phyloP scores from a whole-genome alignment of 2,797 vertebrate genomes.

The Coregonus sp. region DNA sequence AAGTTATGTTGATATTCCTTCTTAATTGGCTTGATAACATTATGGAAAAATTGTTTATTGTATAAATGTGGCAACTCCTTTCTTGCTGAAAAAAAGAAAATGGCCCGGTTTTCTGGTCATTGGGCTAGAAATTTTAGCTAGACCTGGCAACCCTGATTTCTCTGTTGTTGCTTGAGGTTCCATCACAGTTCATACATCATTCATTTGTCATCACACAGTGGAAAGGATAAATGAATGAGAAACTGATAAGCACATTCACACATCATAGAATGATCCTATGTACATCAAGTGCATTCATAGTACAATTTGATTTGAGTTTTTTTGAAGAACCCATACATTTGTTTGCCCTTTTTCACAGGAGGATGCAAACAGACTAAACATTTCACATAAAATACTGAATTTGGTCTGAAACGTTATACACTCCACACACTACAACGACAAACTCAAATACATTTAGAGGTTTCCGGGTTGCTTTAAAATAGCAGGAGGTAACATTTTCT shows the following conservation, averaged over 20 bases:
- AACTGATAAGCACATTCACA: conserved; percentile 75
- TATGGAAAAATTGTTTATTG: no score
- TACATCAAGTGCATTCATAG: conserved; percentile 70
- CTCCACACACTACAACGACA: conserved; percentile 69
- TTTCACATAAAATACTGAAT: conserved; percentile 75
- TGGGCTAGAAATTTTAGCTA: no score
- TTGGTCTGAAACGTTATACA: conserved; percentile 72
- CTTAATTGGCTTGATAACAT: no score
- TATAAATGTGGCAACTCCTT: no score
- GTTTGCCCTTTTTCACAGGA: conserved; percentile 41
- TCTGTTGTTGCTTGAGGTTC: conserved; percentile 40
- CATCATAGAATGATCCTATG: conserved; percentile 66
- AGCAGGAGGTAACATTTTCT: conserved; percentile 80
- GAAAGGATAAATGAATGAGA: conserved; percentile 63
- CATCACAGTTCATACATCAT: conserved; percentile 79
- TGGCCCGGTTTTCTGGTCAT: no score
- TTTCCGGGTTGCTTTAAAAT: conserved; percentile 77
- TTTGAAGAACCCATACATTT: conserved; percentile 62
- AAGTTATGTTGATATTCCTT: no score
- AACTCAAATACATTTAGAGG: conserved; percentile 72
- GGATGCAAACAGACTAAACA: conserved; percentile 55
- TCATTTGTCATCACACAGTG: conserved; percentile 65
- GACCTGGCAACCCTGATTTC: conserved; percentile 25
- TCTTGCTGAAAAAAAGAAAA: no score
- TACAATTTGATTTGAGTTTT: conserved; percentile 57